Conservation (phyloP, 2,113 vertebrate species). For the Leucopternis melanops region DNA sequence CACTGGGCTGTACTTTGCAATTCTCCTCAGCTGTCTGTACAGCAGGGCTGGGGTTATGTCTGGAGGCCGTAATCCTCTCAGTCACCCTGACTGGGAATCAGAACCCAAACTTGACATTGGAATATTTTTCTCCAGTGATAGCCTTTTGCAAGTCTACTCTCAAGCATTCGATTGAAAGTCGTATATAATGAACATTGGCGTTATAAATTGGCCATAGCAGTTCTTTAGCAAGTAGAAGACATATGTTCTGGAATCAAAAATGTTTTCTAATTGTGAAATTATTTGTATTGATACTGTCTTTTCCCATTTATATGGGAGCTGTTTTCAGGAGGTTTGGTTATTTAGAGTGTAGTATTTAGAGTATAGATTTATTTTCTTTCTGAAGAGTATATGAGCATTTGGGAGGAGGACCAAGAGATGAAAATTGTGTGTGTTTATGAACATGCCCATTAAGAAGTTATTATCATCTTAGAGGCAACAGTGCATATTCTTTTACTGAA, state of each 20-base stretch:
- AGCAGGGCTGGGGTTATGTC: not conserved
- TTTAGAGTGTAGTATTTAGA: not conserved
- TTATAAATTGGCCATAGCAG: not conserved
- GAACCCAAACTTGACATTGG: not conserved
- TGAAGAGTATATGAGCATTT: not conserved
- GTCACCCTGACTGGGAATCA: not conserved
- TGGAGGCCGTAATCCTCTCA: not conserved
- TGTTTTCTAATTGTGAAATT: not conserved
- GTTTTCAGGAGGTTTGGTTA: not conserved
- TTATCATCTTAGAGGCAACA: not conserved
- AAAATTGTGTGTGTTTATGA: not conserved
- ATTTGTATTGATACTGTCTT: not conserved
- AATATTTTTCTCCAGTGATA: not conserved
- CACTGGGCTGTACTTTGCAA: not conserved
- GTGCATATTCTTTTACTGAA: not conserved
- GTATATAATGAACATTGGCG: not conserved
- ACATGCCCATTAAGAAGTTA: not conserved
- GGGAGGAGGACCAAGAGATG: not conserved
- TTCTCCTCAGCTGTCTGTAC: not conserved
- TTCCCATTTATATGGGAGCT: not conserved
- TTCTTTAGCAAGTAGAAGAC: not conserved
- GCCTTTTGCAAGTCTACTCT: not conserved
- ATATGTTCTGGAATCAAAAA: not conserved
- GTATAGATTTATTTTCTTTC: not conserved
- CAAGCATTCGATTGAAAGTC: not conserved